These are phyloP conservation scores for Perithous albicinctus DNA, from an alignment of 2,888 invertebrate genomes.

Conservation along the genomic window DNA sequence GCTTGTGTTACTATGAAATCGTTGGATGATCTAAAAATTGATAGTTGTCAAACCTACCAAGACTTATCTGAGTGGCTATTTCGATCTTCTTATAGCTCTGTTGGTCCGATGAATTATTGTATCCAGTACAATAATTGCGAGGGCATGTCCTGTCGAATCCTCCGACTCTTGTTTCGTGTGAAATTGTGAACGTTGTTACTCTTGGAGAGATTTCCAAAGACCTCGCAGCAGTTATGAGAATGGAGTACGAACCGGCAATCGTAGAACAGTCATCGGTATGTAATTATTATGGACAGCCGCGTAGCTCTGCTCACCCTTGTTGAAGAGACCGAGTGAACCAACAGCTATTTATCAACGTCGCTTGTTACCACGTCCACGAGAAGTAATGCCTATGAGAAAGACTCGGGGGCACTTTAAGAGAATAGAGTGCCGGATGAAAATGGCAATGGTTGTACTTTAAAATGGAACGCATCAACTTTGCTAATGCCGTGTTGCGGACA, in stretches of 20 bases:
- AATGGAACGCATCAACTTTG: too few species aligned
- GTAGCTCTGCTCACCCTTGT: slow-evolving; percentile 40
- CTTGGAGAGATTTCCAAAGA: slow-evolving; percentile 69
- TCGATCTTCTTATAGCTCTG: not conserved
- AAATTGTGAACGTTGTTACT: slow-evolving; percentile 11
- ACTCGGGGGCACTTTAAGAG: slow-evolving; percentile 5
- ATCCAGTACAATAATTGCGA: not conserved
- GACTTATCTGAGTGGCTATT: not conserved
- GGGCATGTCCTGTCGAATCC: not conserved
- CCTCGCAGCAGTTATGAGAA: slow-evolving; percentile 16
- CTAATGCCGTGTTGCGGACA: too few species aligned
- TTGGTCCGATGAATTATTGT: not conserved
- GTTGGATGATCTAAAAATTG: too few species aligned
- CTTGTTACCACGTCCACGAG: slow-evolving; percentile 73
- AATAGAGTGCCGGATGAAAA: slow-evolving; percentile 3
- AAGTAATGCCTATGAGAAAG: slow-evolving; percentile 66
- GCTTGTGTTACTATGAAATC: too few species aligned
- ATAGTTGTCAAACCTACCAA: not conserved
- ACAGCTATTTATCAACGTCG: slow-evolving; percentile 77
- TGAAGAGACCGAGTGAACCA: slow-evolving; percentile 50
- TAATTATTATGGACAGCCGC: slow-evolving; percentile 58
- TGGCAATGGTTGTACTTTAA: too few species aligned
- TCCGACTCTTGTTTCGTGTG: not conserved
- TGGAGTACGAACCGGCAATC: slow-evolving; percentile 60
- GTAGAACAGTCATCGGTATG: slow-evolving; percentile 60